phyloP scores from a whole-genome alignment of 2,888 invertebrate genomes.

The Camponotus fellah region DNA sequence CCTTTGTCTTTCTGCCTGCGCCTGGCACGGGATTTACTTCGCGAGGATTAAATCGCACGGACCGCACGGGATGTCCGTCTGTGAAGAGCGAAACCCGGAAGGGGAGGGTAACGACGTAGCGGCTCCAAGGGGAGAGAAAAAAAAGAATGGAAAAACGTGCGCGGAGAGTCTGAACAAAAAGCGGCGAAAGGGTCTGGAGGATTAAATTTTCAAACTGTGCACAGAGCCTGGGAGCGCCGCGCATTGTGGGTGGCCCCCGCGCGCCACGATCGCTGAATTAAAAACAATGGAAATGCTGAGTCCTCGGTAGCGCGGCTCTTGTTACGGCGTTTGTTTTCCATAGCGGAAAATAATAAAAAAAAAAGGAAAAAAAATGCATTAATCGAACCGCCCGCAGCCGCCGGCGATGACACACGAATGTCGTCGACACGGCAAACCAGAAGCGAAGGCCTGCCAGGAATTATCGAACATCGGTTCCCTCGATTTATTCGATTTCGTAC shows the following conservation, averaged over 20 bases:
- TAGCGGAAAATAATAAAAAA: slow-evolving; percentile 34
- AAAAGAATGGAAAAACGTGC: slow-evolving; percentile 13
- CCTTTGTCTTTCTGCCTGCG: slow-evolving; percentile 48
- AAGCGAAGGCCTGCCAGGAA: slow-evolving; percentile 9
- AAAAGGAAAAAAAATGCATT: slow-evolving; percentile 36
- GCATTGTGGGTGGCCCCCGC: slow-evolving; percentile 29
- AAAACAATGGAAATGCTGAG: slow-evolving; percentile 70
- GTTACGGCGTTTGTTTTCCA: slow-evolving; percentile 52
- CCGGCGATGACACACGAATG: slow-evolving; percentile 40
- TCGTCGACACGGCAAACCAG: slow-evolving; percentile 18
- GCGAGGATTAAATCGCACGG: slow-evolving; percentile 48
- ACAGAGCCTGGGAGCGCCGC: slow-evolving; percentile 22
- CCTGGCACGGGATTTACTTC: slow-evolving; percentile 61
- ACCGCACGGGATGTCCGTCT: slow-evolving; percentile 45
- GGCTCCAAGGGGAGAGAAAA: background rate
- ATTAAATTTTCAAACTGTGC: slow-evolving; percentile 52
- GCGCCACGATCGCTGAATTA: slow-evolving; percentile 67
- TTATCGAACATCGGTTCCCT: slow-evolving; percentile 30
- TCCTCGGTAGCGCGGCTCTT: slow-evolving; percentile 45
- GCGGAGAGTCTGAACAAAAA: slow-evolving; percentile 31
- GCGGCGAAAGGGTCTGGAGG: slow-evolving; percentile 42
- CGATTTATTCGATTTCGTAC: background rate
- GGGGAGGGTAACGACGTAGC: slow-evolving; percentile 38
- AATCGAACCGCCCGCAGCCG: slow-evolving; percentile 40
- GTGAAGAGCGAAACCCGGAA: slow-evolving; percentile 34